Base-by-base conservation (phyloP, 2,888 invertebrate species). In the Cataglyphis rosenhaueri region DNA sequence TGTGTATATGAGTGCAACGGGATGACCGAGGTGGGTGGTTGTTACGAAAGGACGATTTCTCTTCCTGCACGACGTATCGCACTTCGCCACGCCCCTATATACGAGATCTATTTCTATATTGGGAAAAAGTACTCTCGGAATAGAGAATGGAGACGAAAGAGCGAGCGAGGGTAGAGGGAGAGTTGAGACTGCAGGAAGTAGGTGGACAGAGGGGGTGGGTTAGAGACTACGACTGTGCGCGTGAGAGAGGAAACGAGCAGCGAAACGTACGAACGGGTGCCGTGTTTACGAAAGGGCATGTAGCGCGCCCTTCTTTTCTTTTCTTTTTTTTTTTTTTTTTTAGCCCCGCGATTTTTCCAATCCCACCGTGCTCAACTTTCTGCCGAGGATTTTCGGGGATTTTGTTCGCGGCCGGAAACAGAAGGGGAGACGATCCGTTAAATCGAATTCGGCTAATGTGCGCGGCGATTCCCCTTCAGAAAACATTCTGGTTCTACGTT, bases 11-110 rank as follows among this genome's bases (percentile, higher is more conserved):
- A 8, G 48, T 29, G 57, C 25, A 21, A 57, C 25, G 59, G 59
- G 61, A 74, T 52, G 81, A 73, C 61, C 85, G 83, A 83, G 81
- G 85, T 55, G 88, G 86, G 79, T 83, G 88, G 88, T 92, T 91
- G 91, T 92, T 92, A 88, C 90, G 90, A 89, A 85, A 88, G 89
- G 88, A 89, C 91, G 89, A 92, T 92, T 90, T 91, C 88, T 92
- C 91, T 92, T 92, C 81, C 87, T 62, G 79, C 48, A 78, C 83
- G 89, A 91, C 89, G 91, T 92, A 91, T 91, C 89, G 88, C 87
- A 85, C 87, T 71, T 75, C 83, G 85, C 87, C 89, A 90, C 91
- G 88, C 91, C 87, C 87, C 83, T 81, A 62, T 81, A 62, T 73
- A 81, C 79, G 71, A 83, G 82, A 85, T 89, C 88, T 91, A 89